These are phyloP conservation scores for Junonia oenone DNA, from an alignment of 2,888 invertebrate genomes.

Conservation along the genomic window DNA sequence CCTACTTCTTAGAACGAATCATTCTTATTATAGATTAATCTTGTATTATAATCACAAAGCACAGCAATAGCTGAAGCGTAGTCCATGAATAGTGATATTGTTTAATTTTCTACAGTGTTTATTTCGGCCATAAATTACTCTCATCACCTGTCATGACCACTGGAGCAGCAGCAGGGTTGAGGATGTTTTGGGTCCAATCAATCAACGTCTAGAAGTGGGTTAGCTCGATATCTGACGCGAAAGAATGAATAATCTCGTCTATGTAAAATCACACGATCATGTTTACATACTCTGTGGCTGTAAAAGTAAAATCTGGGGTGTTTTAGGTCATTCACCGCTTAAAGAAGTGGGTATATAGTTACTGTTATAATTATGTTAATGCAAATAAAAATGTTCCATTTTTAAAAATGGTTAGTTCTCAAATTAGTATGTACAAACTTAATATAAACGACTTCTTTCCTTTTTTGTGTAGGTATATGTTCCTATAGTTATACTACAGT, in stretches of 20 bases:
- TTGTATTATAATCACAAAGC: neutral
- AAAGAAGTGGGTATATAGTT: too few species aligned
- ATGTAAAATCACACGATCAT: neutral
- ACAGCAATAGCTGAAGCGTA: neutral
- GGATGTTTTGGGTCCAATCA: constrained; percentile 20
- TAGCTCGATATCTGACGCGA: constrained; percentile 1
- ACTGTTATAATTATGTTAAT: too few species aligned
- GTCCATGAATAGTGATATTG: neutral
- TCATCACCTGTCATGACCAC: constrained; percentile 19
- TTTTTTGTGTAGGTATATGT: too few species aligned
- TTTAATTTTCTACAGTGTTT: neutral
- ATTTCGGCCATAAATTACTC: constrained; percentile 12
- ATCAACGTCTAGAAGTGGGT: constrained; percentile 23
- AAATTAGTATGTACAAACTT: too few species aligned
- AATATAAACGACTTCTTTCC: too few species aligned
- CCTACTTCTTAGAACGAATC: neutral
- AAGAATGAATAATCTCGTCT: neutral
- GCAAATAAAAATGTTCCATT: too few species aligned
- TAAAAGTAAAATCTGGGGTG: too few species aligned
- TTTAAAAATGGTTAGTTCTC: too few species aligned
- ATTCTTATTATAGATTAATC: too few species aligned
- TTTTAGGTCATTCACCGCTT: too few species aligned
- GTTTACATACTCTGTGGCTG: too few species aligned
- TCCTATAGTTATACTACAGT: too few species aligned
- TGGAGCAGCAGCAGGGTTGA: constrained; percentile 15